Evolutionary conservation across 2,888 invertebrate genomes (phyloP), one percentile per base, ranked within the genome.

Genomic region (Coelopa pilipes): DNA sequence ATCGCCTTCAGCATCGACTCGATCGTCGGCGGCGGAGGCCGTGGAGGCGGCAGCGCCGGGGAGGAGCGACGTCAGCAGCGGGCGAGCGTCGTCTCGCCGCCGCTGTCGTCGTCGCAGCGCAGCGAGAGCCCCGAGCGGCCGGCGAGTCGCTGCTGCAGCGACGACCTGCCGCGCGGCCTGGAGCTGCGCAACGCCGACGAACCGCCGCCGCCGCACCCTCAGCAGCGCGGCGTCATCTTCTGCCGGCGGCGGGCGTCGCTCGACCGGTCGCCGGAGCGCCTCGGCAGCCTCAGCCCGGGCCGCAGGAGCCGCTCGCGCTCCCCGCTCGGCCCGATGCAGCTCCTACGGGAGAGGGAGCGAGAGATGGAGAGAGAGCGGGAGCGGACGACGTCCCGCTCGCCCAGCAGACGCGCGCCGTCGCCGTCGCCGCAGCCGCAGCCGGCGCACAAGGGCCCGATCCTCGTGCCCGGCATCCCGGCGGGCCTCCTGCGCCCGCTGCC

Each of bases 1-100:
- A 94, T 97, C 87, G 96, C 96, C 84, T 97, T 97, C 87, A 96
- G 95, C 85, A 97, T 97, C 89, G 97, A 97, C 90, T 95, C 96
- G 84, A 96, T 96, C 85, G 96, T 96, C 76, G 96, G 96, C n/a
- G 74, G 62, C 11, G 68, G 75, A n/a, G 76, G 74, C 17, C 47
- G 46, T 5, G 67, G n/a, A n/a, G 74, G 62, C 11, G 68, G 75
- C 19, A 75, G 74, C 17, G 47, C 19, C 7, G 67, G 21, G 19
- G 69, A 7, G 21, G 17, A 12, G n/a, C 75, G 59, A 67, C 75
- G 68, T 45, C 73, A 45, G 53, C 75, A n/a, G 68, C 75, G 12
- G 24, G 72, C 79, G 34, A 78, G 78, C 69, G 80, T 82, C 19
- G 80, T 82, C 73, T 78, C 84, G 47, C 82, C 86, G 68, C 78